A percentile compares a stretch with the other conserved stretches of the same genome.
These are phyloP conservation scores for Lordiphosa mommai DNA, from an alignment of 1,140 invertebrate species.

Conservation along the genomic window DNA sequence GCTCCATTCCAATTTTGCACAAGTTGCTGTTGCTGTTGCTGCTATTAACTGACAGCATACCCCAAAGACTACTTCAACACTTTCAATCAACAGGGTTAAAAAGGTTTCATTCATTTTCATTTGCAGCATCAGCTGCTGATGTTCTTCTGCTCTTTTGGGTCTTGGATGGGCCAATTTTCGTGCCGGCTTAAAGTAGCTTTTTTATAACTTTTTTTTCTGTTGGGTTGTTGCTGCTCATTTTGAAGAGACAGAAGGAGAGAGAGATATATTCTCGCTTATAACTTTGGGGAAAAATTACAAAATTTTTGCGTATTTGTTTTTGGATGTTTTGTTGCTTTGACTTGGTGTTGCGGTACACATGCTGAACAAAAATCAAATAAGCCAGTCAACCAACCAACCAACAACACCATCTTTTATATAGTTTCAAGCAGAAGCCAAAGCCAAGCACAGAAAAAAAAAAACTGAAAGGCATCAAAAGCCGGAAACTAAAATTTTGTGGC, in stretches of 20 bases:
- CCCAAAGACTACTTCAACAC: constrained; percentile 49
- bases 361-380: constrained; percentile 64
- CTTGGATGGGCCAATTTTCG: not conserved
- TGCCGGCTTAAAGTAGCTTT: constrained; percentile 42
- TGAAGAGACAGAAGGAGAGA: not conserved
- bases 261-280: constrained; percentile 39
- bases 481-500: constrained; percentile 73
- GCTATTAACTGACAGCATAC: constrained; percentile 27
- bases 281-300: constrained; percentile 45
- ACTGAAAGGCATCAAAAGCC: constrained; percentile 57
- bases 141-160: constrained; percentile 1
- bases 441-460: constrained; percentile 27
- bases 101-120: constrained; percentile 54
- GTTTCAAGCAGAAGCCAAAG: constrained; percentile 38
- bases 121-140: constrained; percentile 43
- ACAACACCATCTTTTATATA: constrained; percentile 41
- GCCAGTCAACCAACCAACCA: constrained; percentile 43
- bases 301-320: constrained; percentile 48
- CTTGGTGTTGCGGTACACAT: constrained; percentile 48
- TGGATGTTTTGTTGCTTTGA: constrained; percentile 28
- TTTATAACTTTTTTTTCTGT: constrained; percentile 2
- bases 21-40: constrained; percentile 2
- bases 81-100: constrained; percentile 46
- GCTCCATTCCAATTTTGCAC: constrained; percentile 34
- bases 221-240: constrained; percentile 33